These are phyloP conservation scores for Smittia aterrima DNA, from an alignment of 2,888 invertebrate genomes.

Conservation along the genomic window DNA sequence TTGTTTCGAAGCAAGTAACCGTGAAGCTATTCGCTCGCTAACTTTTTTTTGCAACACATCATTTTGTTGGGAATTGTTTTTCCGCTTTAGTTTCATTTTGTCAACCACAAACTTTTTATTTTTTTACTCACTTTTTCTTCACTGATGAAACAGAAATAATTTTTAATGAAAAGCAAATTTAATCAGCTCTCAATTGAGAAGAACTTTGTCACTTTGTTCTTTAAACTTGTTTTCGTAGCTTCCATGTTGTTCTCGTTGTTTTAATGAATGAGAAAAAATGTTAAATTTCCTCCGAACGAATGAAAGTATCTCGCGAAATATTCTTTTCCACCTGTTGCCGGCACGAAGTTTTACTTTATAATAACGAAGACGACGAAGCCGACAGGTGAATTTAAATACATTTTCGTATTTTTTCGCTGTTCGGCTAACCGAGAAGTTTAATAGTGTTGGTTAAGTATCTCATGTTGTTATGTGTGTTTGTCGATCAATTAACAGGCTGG, in stretches of 20 bases:
- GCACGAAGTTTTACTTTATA: not conserved
- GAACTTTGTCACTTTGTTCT: not conserved
- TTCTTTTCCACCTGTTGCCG: slow-evolving; percentile 22
- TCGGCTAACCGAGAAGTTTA: not conserved
- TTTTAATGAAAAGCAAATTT: not conserved
- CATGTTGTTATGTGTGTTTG: not conserved
- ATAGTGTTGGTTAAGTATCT: slow-evolving; percentile 1
- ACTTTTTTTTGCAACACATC: no score
- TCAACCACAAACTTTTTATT: no score
- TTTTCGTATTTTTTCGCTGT: not conserved
- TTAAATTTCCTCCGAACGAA: not conserved
- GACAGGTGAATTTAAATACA: slow-evolving; percentile 39
- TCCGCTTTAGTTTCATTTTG: no score
- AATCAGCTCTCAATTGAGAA: not conserved
- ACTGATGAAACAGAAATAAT: no score
- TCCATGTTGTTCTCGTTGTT: not conserved
- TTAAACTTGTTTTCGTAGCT: not conserved
- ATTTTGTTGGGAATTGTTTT: no score
- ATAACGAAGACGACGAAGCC: not conserved
- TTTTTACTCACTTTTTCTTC: no score
- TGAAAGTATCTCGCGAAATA: not conserved
- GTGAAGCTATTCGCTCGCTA: no score
- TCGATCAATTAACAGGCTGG: not conserved
- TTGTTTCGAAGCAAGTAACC: no score
- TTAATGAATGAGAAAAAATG: slow-evolving; percentile 1